These are phyloP conservation scores for Psix sp. DNA, from an alignment of 1,140 invertebrate genomes.

Conservation along the genomic window DNA sequence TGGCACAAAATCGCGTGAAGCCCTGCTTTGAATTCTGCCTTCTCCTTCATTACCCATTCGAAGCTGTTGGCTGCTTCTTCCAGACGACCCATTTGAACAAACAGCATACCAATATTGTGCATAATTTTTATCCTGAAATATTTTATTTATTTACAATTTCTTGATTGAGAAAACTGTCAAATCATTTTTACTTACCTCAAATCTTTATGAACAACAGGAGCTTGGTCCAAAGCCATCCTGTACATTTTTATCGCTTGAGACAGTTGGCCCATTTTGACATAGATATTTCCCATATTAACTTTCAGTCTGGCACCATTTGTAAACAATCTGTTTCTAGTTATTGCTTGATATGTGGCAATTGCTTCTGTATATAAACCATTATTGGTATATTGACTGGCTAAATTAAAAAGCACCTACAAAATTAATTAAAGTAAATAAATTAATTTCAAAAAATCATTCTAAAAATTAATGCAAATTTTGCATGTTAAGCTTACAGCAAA, in stretches of 20 bases:
- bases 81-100: conserved; percentile 97
- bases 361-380: conserved; percentile 98
- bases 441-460: no score
- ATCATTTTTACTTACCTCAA: conserved; percentile 81
- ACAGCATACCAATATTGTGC: conserved; percentile 98
- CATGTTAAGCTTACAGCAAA: conserved; percentile 84
- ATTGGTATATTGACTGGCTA: conserved; percentile 93
- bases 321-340: conserved; percentile 91
- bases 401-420: conserved; percentile 91
- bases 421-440: not conserved
- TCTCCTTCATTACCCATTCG: conserved; percentile 98
- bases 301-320: conserved; percentile 93
- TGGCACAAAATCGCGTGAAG: conserved; percentile 96
- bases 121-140: conserved; percentile 95
- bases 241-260: conserved; percentile 98
- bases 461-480: no score
- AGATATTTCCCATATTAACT: conserved; percentile 99
- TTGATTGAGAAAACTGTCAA: not conserved
- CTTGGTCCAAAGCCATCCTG: conserved; percentile 97
- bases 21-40: conserved; percentile 90
- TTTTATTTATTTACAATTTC: no score
- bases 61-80: conserved; percentile 96
- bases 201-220: conserved; percentile 93
- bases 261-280: conserved; percentile 95
- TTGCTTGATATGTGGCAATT: conserved; percentile 94